Conservation (phyloP, 2,888 invertebrate genomes). For the Chaetoderma sp. region DNA sequence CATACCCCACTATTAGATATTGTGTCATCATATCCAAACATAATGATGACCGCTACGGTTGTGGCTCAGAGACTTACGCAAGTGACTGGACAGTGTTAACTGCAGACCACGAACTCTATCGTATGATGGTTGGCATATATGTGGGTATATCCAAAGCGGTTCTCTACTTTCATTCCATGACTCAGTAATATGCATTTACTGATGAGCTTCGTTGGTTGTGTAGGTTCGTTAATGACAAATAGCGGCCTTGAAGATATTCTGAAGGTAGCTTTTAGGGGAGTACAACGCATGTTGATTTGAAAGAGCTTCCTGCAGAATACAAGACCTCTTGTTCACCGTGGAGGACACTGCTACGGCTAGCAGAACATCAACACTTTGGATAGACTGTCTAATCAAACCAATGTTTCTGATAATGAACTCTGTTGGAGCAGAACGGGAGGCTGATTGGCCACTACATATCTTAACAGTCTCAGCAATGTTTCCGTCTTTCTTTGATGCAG, state of each 20-base stretch:
- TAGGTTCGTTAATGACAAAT: constrained; percentile 39
- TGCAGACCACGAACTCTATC: constrained; percentile 37
- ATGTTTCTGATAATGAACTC: constrained; percentile 38
- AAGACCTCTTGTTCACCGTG: constrained; percentile 2
- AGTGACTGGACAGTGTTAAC: constrained; percentile 29
- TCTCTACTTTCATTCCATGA: constrained; percentile 26
- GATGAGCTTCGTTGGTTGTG: constrained; percentile 42
- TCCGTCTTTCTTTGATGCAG: constrained; percentile 42
- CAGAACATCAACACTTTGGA: constrained; percentile 27
- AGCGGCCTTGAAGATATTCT: constrained; percentile 40
- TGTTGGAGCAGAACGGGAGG: constrained; percentile 38
- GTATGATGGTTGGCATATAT: constrained; percentile 30
- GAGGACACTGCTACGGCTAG: constrained; percentile 3
- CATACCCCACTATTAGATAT: constrained; percentile 34
- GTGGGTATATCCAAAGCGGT: constrained; percentile 36
- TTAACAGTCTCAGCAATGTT: constrained; percentile 32
- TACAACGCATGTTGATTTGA: constrained; percentile 38
- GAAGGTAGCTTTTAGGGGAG: constrained; percentile 36
- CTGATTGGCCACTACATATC: constrained; percentile 38
- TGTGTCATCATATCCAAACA: constrained; percentile 28
- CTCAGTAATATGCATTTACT: constrained; percentile 45
- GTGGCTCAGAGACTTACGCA: constrained; percentile 25
- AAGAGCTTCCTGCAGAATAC: constrained; percentile 42
- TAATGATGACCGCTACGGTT: constrained; percentile 32
- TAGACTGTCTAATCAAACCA: constrained; percentile 35